phyloP scores from a whole-genome alignment of 2,113 vertebrate genomes.

The Panurus biarmicus region DNA sequence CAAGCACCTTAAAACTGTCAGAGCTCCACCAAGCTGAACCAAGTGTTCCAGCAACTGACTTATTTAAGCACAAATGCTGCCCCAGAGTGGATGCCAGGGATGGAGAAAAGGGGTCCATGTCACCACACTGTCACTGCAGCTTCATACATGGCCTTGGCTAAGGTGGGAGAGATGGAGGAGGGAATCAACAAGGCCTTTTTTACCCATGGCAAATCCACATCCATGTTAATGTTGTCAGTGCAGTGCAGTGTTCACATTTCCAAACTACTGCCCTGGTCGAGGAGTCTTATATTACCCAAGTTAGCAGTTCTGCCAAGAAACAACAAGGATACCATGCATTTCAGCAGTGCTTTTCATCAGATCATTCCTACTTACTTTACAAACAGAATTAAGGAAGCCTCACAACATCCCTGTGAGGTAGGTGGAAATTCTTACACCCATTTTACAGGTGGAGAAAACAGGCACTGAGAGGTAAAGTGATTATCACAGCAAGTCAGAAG shows the following conservation, averaged over 20 bases:
- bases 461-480: slow-evolving; percentile 39
- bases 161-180: neutral
- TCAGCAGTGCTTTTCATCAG: slow-evolving; percentile 60
- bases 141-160: neutral
- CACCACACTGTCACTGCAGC: neutral
- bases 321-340: slow-evolving; percentile 48
- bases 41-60: neutral
- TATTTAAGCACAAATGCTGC: neutral
- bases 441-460: slow-evolving; percentile 59
- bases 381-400: slow-evolving; percentile 53
- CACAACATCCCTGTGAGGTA: slow-evolving; percentile 60
- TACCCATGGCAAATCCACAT: neutral
- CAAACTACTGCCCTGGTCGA: neutral
- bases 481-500: slow-evolving; percentile 52
- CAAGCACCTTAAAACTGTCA: neutral
- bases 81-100: neutral
- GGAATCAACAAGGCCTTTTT: neutral
- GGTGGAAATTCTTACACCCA: slow-evolving; percentile 41
- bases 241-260: neutral
- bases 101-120: neutral
- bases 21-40: neutral
- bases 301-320: slow-evolving; percentile 37
- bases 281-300: neutral
- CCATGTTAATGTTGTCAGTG: neutral
- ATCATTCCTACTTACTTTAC: slow-evolving; percentile 60